Percentiles rank a stretch among this genome's conserved stretches.
phyloP scores from a whole-genome alignment of 1,140 invertebrate species.

The Sycophaga agraensis region DNA sequence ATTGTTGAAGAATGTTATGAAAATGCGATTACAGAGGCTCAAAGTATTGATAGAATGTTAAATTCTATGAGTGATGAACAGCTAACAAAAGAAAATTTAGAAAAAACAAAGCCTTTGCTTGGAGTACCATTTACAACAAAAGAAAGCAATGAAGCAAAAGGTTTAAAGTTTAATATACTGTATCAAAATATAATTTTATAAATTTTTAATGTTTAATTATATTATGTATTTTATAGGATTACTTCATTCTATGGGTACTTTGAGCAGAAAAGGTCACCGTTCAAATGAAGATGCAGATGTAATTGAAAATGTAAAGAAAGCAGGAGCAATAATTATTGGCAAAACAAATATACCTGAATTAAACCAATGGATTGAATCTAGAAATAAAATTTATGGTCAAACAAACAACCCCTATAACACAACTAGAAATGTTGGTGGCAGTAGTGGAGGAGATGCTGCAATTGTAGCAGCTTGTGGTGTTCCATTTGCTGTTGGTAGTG shows the following conservation, averaged over 20 bases:
- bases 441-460: constrained; percentile 79
- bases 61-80: constrained; percentile 49
- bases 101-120: constrained; percentile 66
- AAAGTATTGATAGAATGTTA: constrained; percentile 69
- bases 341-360: constrained; percentile 93
- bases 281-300: constrained; percentile 76
- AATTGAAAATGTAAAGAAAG: constrained; percentile 70
- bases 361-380: constrained; percentile 81
- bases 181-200: background rate
- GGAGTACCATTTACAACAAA: constrained; percentile 85
- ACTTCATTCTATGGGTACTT: constrained; percentile 68
- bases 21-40: constrained; percentile 75
- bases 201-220: constrained; percentile 6
- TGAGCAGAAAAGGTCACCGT: constrained; percentile 57
- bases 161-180: constrained; percentile 41
- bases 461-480: constrained; percentile 74
- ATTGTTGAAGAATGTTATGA: constrained; percentile 78
- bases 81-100: constrained; percentile 57
- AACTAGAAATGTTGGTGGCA: constrained; percentile 79
- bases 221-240: constrained; percentile 63
- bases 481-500: constrained; percentile 82
- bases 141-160: constrained; percentile 64
- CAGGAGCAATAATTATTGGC: constrained; percentile 87
- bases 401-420: constrained; percentile 92
- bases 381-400: constrained; percentile 88